phyloP scores from a whole-genome alignment of 2,113 vertebrate genomes.

The Potamarius usumacintae region DNA sequence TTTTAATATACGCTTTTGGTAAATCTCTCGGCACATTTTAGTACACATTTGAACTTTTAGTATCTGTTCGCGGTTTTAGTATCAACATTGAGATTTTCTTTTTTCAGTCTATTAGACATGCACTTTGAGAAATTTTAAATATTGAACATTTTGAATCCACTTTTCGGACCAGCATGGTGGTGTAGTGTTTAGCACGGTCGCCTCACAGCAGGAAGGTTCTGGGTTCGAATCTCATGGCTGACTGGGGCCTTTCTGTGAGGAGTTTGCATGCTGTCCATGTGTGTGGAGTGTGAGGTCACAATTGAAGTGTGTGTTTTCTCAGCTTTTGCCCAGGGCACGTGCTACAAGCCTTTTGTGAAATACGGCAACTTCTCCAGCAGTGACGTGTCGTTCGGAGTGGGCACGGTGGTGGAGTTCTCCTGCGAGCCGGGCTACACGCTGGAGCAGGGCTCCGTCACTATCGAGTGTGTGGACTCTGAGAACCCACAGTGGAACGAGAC shows the following conservation, averaged over 20 bases:
- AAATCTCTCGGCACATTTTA: too few species aligned
- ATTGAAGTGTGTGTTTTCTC: slow-evolving; percentile 47
- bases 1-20: too few species aligned
- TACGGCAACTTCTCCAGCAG: slow-evolving; percentile 93
- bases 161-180: too few species aligned
- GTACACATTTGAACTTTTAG: too few species aligned
- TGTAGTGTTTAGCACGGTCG: too few species aligned
- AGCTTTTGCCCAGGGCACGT: slow-evolving; percentile 89
- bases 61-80: background rate
- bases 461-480: slow-evolving; percentile 84
- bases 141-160: too few species aligned
- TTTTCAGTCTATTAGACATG: background rate
- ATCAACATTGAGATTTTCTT: background rate
- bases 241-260: too few species aligned
- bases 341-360: slow-evolving; percentile 93
- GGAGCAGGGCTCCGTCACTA: slow-evolving; percentile 93
- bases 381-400: slow-evolving; percentile 74
- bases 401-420: slow-evolving; percentile 89
- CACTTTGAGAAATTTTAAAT: background rate
- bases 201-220: too few species aligned
- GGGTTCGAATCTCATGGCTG: too few species aligned
- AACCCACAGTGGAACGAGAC: slow-evolving; percentile 97
- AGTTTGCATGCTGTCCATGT: too few species aligned
- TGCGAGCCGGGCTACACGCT: slow-evolving; percentile 89
- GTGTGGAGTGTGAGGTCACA: background rate